phyloP scores from a whole-genome alignment of 2,113 vertebrate species.

The Deroptyus accipitrinus region DNA sequence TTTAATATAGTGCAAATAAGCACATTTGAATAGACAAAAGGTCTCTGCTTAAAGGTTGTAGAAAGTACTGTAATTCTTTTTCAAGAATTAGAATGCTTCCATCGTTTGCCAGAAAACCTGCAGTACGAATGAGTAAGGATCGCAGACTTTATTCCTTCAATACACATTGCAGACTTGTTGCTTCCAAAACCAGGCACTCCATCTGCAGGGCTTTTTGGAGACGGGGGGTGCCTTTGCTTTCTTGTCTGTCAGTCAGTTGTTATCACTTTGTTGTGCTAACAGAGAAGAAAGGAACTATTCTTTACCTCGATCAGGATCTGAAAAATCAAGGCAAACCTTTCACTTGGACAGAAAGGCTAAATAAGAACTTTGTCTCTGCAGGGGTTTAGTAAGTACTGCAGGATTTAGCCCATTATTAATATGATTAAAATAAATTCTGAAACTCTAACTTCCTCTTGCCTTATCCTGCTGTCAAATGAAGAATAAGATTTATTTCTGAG shows the following conservation, averaged over 20 bases:
- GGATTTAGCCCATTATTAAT: background rate
- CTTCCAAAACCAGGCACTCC: constrained; percentile 15
- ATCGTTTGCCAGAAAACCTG: background rate
- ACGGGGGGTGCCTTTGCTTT: background rate
- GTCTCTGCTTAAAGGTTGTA: background rate
- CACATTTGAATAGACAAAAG: background rate
- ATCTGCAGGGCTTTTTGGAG: background rate
- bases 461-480: background rate
- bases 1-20: background rate
- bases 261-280: background rate
- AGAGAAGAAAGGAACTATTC: background rate
- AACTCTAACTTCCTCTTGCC: background rate
- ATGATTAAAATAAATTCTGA: constrained; percentile 19
- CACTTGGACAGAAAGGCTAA: background rate
- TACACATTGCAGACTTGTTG: background rate
- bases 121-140: background rate
- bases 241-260: background rate
- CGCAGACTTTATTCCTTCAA: background rate
- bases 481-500: constrained; percentile 17
- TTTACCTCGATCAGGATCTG: background rate
- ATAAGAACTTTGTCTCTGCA: background rate
- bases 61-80: background rate
- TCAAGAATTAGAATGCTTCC: background rate
- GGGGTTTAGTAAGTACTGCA: background rate
- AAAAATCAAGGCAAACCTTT: background rate